phyloP scores from a whole-genome alignment of 2,113 vertebrate species.

The Terrapene triunguis region DNA sequence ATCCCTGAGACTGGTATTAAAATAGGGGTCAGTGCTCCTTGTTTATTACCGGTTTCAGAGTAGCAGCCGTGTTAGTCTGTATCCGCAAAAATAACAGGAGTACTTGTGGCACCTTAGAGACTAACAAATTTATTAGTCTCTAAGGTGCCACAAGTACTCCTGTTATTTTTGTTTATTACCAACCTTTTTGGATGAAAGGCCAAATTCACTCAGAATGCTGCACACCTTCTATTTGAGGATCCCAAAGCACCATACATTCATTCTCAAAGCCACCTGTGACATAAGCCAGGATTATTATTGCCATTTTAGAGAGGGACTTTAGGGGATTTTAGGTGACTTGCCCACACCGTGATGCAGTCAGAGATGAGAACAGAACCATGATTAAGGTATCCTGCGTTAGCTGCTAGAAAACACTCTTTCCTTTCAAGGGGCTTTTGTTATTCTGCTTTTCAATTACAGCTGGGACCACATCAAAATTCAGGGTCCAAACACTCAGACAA shows the following conservation, averaged over 20 bases:
- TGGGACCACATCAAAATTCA: not conserved
- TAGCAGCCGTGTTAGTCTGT: too few relatives aligned
- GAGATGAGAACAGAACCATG: not conserved
- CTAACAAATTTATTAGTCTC: too few relatives aligned
- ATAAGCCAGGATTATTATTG: not conserved
- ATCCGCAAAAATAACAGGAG: too few relatives aligned
- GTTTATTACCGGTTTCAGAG: too few relatives aligned
- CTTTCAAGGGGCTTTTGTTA: fast-evolving
- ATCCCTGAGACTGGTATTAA: not conserved
- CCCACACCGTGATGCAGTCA: fast-evolving
- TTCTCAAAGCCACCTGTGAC: not conserved
- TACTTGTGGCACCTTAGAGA: too few relatives aligned
- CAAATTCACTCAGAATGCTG: not conserved
- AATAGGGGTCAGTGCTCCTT: not conserved
- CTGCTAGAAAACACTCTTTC: not conserved
- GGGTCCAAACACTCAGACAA: fast-evolving
- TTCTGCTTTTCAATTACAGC: not conserved
- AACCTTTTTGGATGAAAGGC: not conserved
- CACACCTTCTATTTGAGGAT: not conserved
- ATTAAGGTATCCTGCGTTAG: not conserved
- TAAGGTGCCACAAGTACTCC: too few relatives aligned
- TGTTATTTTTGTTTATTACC: too few relatives aligned
- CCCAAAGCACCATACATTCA: too few relatives aligned
- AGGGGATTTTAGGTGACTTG: not conserved
- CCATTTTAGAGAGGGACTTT: not conserved